Base-by-base conservation (phyloP, 2,888 invertebrate genomes). In the Serrognathus titanus region DNA sequence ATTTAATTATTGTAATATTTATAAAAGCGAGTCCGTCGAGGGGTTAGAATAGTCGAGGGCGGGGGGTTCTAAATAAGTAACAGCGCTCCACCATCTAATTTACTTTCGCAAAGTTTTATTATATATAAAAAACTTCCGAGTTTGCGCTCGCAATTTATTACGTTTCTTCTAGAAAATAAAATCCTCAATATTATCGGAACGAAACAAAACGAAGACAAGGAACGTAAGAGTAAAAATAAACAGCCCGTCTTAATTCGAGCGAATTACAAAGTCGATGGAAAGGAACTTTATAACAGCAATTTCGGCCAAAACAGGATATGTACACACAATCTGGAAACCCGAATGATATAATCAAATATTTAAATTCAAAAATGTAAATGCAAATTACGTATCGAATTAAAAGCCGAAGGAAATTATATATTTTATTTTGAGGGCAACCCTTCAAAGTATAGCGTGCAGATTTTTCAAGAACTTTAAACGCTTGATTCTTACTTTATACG, bases 1-100 rank as follows among this genome's bases (percentile, higher is more conserved):
- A 76, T 75, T 75, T 76, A 75, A 76, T 76, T 75, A 75, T 76
- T 74, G 74, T 73, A 75, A 75, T 75, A 75, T 75, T 75, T 75
- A 75, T 75, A 73, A 75, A 75, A 74, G 75, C 73, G 69, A 68
- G 62, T 65, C 64, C 64, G 66, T 64, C 48, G 55, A 55, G 60
- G 59, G 59, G 61, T 58, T 59, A 47, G 52, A 55, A 52, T 52
- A 51, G 55, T 51, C 48, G 49, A 51, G 59, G 58, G 58, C 38
- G 10, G 43, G 52, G 40, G 45, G 61, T 61, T 67, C 68, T 70
- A 70, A 70, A 69, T 69, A 69, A 70, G 66, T 70, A 71, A 70
- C 67, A 68, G 67, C 67, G 64, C 69, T 69, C 67, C 63, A 63
- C 65, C 66, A 61, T 67, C 69, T 69, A 68, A 72, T 71, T 69